Conservation (phyloP, 2,888 invertebrate species). For the Ectemnius cavifrons region DNA sequence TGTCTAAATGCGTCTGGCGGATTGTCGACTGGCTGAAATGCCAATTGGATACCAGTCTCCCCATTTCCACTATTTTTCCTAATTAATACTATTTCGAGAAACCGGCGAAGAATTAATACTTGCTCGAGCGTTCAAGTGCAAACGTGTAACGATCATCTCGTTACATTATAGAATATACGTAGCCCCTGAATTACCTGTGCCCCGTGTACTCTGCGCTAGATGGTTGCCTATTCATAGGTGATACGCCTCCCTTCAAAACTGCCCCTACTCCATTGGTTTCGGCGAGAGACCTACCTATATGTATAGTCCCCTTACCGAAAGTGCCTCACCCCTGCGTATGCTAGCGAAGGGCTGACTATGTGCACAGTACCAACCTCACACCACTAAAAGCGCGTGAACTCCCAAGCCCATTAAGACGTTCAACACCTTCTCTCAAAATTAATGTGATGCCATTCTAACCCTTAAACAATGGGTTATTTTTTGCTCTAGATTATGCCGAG, state of each 20-base stretch:
- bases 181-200: slow-evolving; percentile 65
- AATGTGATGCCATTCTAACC: no score
- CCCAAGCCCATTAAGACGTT: no score
- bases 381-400: no score
- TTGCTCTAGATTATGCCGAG: no score
- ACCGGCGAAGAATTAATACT: no score
- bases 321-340: slow-evolving; percentile 27
- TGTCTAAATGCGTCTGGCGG: not conserved
- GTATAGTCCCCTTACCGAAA: slow-evolving; percentile 53
- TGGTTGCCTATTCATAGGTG: slow-evolving; percentile 67
- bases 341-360: not conserved
- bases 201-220: slow-evolving; percentile 59
- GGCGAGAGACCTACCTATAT: slow-evolving; percentile 35
- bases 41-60: not conserved
- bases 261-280: slow-evolving; percentile 15
- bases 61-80: not conserved
- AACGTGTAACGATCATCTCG: no score
- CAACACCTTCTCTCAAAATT: no score
- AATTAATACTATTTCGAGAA: not conserved
- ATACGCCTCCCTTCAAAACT: slow-evolving; percentile 52
- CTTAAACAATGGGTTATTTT: no score
- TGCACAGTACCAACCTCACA: no score
- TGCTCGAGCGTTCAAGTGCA: no score
- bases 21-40: not conserved
- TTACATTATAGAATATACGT: slow-evolving; percentile 10